Percentiles rank a stretch among this genome's conserved stretches.
Conservation (phyloP, 2,888 invertebrate genomes). For the Idaea dimidiata region DNA sequence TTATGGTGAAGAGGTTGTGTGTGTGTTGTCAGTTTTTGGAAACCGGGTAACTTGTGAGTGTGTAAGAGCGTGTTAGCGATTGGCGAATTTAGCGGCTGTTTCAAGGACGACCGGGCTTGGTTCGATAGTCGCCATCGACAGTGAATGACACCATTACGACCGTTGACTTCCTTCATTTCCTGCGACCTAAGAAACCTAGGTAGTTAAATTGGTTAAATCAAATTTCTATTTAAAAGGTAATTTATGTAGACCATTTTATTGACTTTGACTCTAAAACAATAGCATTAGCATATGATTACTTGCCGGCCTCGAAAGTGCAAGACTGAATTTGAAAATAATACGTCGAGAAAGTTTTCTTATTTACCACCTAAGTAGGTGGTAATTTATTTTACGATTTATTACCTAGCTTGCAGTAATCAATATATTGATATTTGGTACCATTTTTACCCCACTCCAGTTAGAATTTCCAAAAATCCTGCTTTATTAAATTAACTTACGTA, state of each 20-base stretch:
- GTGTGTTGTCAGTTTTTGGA: slow-evolving; percentile 45
- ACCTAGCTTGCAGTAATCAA: too few species aligned
- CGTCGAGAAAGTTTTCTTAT: slow-evolving; percentile 19
- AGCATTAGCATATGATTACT: slow-evolving; percentile 62
- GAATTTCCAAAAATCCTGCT: too few species aligned
- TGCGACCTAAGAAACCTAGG: slow-evolving; percentile 60
- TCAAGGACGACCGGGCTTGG: slow-evolving; percentile 75
- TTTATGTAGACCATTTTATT: slow-evolving; percentile 56
- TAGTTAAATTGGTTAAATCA: slow-evolving; percentile 37
- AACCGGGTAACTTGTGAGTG: slow-evolving; percentile 37
- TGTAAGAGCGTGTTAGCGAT: slow-evolving; percentile 61
- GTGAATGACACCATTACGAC: slow-evolving; percentile 75
- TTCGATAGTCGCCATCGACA: slow-evolving; percentile 74
- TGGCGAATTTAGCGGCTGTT: slow-evolving; percentile 63
- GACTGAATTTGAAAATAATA: slow-evolving; percentile 29
- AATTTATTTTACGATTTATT: too few species aligned
- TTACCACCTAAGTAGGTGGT: too few species aligned
- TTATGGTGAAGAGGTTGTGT: slow-evolving; percentile 39
- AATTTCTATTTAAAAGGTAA: slow-evolving; percentile 53
- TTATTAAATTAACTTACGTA: too few species aligned
- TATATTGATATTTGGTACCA: too few species aligned
- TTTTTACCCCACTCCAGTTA: too few species aligned
- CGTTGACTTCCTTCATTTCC: slow-evolving; percentile 73
- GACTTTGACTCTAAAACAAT: slow-evolving; percentile 68
- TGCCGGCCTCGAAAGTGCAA: slow-evolving; percentile 42